Evolutionary conservation across 2,113 vertebrate genomes (phyloP).

Genomic region (Mesitornis unicolor): DNA sequence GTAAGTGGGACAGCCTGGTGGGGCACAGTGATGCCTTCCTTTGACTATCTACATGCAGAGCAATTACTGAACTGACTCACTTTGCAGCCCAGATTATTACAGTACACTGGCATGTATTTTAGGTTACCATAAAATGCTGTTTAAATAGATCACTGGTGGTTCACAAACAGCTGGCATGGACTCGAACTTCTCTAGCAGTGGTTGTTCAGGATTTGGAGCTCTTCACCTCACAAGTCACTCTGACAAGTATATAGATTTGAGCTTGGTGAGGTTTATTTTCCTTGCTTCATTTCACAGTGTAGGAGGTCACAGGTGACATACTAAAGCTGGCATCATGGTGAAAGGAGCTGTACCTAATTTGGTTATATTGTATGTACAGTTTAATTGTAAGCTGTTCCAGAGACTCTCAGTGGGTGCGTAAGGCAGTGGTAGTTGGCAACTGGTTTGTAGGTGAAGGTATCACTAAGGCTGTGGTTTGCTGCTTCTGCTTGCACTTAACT

Average conservation of each 20-base stretch:
- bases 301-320: background rate
- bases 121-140: background rate
- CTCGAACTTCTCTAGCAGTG: background rate
- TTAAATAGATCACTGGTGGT: background rate
- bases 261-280: background rate
- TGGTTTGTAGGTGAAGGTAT: background rate
- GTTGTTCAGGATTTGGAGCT: background rate
- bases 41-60: background rate
- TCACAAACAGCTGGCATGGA: background rate
- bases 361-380: background rate
- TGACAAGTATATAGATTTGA: background rate
- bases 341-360: background rate
- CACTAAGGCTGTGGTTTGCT: background rate
- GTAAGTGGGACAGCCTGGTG: background rate
- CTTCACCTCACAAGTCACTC: background rate
- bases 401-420: background rate
- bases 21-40: background rate
- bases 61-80: background rate
- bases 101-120: background rate
- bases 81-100: background rate
- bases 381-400: background rate
- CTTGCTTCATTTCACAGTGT: background rate
- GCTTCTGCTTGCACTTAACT: background rate
- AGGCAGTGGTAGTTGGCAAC: background rate
- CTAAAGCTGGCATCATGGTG: background rate